Evolutionary conservation across 37 sponge, comb jelly and placozoan species (phyloP), one percentile per base, ranked within the genome.

Genomic region (Oopsacas minuta): DNA sequence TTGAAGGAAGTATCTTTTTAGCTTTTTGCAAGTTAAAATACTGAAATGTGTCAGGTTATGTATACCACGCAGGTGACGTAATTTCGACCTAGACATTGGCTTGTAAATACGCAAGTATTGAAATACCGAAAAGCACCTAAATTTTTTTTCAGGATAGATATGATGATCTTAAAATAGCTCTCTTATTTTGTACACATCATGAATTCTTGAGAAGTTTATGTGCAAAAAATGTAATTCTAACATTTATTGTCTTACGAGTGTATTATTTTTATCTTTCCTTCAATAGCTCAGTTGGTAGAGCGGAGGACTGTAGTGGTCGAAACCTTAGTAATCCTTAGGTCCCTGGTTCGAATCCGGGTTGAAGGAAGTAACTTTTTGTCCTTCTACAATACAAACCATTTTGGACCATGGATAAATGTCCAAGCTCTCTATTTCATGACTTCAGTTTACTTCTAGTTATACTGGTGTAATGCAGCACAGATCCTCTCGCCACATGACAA

Each of bases 381-480:
- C 85, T 3, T 32, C 5, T 17, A 17, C 12, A 46, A 17, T 46
- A 12, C 1, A 61, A 25, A 7, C 7, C 28, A 25, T 32, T 32
- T 25, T n/a, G 20, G 30, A 61, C 75, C 75, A 61, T 61, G 75
- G 75, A 61, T 61, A 61, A 25, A 32, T 25, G 12, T 46, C 51
- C 12, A 46, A 46, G 17, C 12, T 46, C 51, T 46, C 17, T 46
- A 22, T 46, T 46, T 46, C 51, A n/a, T n/a, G n/a, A n/a, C n/a
- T n/a, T n/a, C n/a, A n/a, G n/a, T n/a, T n/a, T n/a, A n/a, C 15
- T 52, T 20, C 3, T 39, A 86, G 87, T 69, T 96, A 12, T 99
- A 92, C 87, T 99, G 99, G 99, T 69, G 84, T 85, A 99, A 99
- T 83, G 96, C 96, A 46, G 96, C 99, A 38, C 94, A 94, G 92